Base-by-base conservation (phyloP, 1,140 invertebrate genomes). In the Macrobrachium nipponense region DNA sequence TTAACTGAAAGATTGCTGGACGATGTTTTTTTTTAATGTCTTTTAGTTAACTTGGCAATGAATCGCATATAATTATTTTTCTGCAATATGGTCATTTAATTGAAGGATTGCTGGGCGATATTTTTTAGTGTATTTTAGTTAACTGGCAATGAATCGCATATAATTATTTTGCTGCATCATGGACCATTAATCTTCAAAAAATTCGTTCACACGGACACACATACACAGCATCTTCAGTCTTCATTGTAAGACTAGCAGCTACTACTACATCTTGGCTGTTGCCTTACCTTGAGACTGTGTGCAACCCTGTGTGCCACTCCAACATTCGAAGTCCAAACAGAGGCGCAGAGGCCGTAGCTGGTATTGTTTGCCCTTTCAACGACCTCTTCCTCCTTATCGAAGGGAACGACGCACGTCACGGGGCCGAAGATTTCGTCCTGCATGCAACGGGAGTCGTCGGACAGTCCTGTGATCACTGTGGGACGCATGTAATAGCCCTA, bases 341-440 rank as follows among this genome's bases (percentile, higher is more conserved):
- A 91, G 5, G 93, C 93, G 89, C 92, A 93, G 18, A 94, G 89
- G 7, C 94, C 94, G 89, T 94, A 94, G 6, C 62, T 18, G 20
- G 89, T 86, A 72, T 89, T 87, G 87, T 94, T 94, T 3, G 91
- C 93, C 87, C 92, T 89, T 80, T 90, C 27, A 59, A 94, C 91
- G 0, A 92, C 93, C 84, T 93, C 93, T 43, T 92, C 90, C 87
- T 92, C 91, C n/a, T 90, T 91, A 58, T 92, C 90, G 90, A 94
- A 94, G 18, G 92, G 91, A 0, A 91, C 89, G 68, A 94, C 88
- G 89, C 92, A 93, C 18, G 92, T 92, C 7, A 94, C 93, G 0
- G 93, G 94, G 0, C 93, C 93, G 90, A 94, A 94, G 44, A 94
- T 94, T 89, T 94, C 93, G 87, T 94, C 93, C 70, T 91, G 91